Evolutionary conservation across 2,797 vertebrate species (phyloP).

Genomic region (Cuniculus paca): DNA sequence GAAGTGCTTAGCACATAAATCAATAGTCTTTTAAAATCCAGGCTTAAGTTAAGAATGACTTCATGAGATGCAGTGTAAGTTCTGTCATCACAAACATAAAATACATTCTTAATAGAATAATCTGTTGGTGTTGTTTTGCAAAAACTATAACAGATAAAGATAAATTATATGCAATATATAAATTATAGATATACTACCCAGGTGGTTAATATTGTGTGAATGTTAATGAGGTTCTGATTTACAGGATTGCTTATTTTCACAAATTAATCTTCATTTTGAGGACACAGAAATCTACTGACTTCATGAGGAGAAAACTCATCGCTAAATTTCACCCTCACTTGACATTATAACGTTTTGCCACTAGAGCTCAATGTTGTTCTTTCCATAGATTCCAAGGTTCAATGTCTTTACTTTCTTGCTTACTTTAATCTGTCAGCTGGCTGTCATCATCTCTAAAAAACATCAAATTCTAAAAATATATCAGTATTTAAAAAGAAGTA

Average conservation of each 20-base stretch:
- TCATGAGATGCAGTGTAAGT: conserved; percentile 46
- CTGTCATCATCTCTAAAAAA: not conserved
- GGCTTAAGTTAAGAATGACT: conserved; percentile 66
- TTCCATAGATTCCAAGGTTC: conserved; percentile 13
- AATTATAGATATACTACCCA: conserved; percentile 58
- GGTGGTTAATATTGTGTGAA: conserved; percentile 54
- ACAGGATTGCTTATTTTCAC: conserved; percentile 61
- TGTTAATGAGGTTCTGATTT: conserved; percentile 73
- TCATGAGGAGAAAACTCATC: not conserved
- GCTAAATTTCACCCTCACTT: conserved; percentile 29
- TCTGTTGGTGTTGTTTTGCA: conserved; percentile 47
- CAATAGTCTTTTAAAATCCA: conserved; percentile 63
- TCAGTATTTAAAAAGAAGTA: conserved; percentile 13
- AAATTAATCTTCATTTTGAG: conserved; percentile 71
- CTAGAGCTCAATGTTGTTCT: conserved; percentile 88
- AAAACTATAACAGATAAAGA: conserved; percentile 59
- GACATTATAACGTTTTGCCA: conserved; percentile 83
- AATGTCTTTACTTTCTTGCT: not conserved
- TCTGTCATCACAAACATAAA: conserved; percentile 62
- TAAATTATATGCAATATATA: conserved; percentile 52
- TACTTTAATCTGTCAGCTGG: not conserved
- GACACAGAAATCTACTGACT: conserved; percentile 28
- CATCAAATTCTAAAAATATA: not conserved
- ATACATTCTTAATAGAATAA: conserved; percentile 60
- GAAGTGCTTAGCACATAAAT: conserved; percentile 69